Evolutionary conservation across 2,113 vertebrate species (phyloP), one percentile per base, ranked within the genome.

Genomic region (Heterochromis multidens): DNA sequence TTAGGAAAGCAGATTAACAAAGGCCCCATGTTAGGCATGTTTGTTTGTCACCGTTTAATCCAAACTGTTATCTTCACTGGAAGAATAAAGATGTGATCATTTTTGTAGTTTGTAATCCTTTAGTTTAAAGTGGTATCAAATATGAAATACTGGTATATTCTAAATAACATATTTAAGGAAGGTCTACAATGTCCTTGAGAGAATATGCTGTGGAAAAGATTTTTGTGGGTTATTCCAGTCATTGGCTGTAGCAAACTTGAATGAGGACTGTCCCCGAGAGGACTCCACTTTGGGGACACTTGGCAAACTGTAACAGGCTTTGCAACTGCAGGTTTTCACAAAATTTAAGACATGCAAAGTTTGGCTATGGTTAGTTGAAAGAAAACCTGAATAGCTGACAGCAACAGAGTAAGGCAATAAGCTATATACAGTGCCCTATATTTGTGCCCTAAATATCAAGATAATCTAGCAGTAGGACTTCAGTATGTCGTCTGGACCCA

Each of bases 181-280:
- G 4, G 40, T 35, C 61, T 79, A n/a, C 21, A 82, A 27, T 77
- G 67, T 46, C 56, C 58, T 59, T 82, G 16, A 70, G 49, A 82
- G 40, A 82, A 43, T 57, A 54, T 40, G 35, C 56, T 40, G 29
- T 40, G 33, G 49, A 40, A 80, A 70, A 89, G 61, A 1, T 25
- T 59, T 88, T 43, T 80, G 74, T 29, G 37, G 25, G 29, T 74
- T 79, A 84, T 84, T 90, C 78, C 62, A 82, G 79, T 78, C 77
- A 84, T 7, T 82, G 85, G 59, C 62, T 87, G 54, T 1, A 83
- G 72, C 56, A 74, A 59, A 87, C 70, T 63, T 93, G 74, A 91
- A 90, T 90, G 85, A 91, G 92, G 81, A 82, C 90, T 91, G 74
- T 62, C 19, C 90, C 86, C 87, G 57, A 43, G 89, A 93, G 91